Base-by-base conservation (phyloP, 1,140 invertebrate genomes). In the Anthonomus grandis region DNA sequence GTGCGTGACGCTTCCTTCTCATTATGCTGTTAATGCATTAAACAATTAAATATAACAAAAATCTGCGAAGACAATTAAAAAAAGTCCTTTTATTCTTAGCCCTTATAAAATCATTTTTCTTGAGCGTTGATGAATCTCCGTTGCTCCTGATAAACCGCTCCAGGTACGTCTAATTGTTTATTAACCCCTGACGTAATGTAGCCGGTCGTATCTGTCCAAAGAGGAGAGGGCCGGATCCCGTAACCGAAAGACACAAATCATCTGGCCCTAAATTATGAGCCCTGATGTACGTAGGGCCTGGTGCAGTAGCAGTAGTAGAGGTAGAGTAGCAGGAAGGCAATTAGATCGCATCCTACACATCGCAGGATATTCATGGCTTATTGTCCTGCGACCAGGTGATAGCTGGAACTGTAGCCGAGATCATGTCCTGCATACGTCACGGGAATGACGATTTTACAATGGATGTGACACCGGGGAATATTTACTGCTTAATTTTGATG, bases 321-420 rank as follows among this genome's bases (percentile, higher is more conserved):
- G n/a, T 22, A 54, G 51, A 34, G 41, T 34, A 37, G 41, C 51
- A 54, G 51, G 51, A 54, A 54, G 51, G 51, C 51, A 54, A 54
- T 54, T 54, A 54, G 51, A 54, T 54, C 41, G 51, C 51, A 54
- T 54, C 51, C 51, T 54, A 45, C 42, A 54, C 42, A 54, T 54
- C 51, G 51, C 51, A 54, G 51, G 51, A 54, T 54, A 54, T 54
- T 54, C 51, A 54, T 54, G 51, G 51, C 51, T 54, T 54, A 54
- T 54, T 54, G 51, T 54, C 51, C 51, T 39, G 23, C 50, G 34
- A 53, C 38, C 50, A 54, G 51, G 51, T 54, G 51, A 54, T 54
- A 54, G 51, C 42, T 24, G 51, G 51, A 51, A 39, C 41, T 22
- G 27, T 41, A 36, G 19, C 41, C 15, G 47, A 53, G 50, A 53